These are phyloP conservation scores for Myotis pilosus DNA, from an alignment of 2,797 vertebrate genomes.

Conservation along the genomic window DNA sequence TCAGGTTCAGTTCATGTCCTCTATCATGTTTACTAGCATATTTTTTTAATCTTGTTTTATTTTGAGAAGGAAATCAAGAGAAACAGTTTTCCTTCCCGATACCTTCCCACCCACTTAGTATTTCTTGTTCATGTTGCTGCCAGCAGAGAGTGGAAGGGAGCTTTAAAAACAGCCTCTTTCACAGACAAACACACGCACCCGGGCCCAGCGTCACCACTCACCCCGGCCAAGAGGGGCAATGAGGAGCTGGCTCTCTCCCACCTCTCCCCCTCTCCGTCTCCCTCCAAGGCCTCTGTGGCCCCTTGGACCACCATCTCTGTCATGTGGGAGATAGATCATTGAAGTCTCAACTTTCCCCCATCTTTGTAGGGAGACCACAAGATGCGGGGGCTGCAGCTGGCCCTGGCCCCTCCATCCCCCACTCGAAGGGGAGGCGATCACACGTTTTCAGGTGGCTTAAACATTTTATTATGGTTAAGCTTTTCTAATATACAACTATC, in stretches of 20 bases:
- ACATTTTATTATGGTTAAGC: neutral
- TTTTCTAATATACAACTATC: neutral
- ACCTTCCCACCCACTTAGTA: neutral
- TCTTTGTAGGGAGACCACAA: neutral
- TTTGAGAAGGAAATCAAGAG: constrained; percentile 46
- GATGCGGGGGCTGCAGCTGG: neutral
- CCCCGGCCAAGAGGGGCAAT: neutral
- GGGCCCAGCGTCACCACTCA: neutral
- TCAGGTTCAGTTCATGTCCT: neutral
- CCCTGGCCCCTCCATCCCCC: neutral
- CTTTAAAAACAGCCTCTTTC: neutral
- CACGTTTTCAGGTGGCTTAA: neutral
- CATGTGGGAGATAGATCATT: neutral
- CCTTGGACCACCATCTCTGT: neutral
- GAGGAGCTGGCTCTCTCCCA: neutral
- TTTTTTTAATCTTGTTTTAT: constrained; percentile 21
- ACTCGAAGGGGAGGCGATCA: neutral
- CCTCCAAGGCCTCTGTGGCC: neutral
- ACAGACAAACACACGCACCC: neutral
- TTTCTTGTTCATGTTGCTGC: neutral
- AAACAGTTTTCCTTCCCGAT: neutral
- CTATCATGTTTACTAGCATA: neutral
- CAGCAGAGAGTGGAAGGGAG: neutral
- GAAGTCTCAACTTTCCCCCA: neutral
- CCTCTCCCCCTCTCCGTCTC: neutral